phyloP scores from a whole-genome alignment of 2,888 invertebrate species.

The Odontocerum albicorne region DNA sequence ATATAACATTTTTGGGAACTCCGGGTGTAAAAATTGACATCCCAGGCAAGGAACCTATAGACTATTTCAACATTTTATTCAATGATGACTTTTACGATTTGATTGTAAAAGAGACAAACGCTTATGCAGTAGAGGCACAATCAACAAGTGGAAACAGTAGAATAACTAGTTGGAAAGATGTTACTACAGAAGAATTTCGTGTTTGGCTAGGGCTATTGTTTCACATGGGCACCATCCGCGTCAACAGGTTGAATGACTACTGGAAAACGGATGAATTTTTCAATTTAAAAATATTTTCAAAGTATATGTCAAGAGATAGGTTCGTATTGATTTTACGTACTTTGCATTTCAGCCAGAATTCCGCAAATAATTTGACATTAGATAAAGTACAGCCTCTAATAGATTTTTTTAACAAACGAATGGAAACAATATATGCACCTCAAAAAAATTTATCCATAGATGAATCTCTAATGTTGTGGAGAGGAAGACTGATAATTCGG shows the following conservation, averaged over 20 bases:
- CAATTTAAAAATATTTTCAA: slow-evolving; percentile 37
- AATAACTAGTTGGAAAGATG: not conserved
- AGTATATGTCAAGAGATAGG: slow-evolving; percentile 39
- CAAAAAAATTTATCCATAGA: slow-evolving; percentile 37
- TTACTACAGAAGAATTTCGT: not conserved
- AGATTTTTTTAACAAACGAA: slow-evolving; percentile 29
- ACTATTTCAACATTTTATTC: not conserved
- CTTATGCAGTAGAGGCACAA: slow-evolving; percentile 1
- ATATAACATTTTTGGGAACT: not conserved
- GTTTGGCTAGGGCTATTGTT: slow-evolving; percentile 39
- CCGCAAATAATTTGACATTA: slow-evolving; percentile 23
- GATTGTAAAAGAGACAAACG: not conserved
- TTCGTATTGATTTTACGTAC: slow-evolving; percentile 39
- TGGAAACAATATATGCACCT: slow-evolving; percentile 35
- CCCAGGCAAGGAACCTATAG: not conserved
- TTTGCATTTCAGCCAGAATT: slow-evolving; percentile 32
- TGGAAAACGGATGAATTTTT: slow-evolving; percentile 39
- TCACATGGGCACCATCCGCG: slow-evolving; percentile 39
- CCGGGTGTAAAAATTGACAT: not conserved
- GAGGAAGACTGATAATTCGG: slow-evolving; percentile 18
- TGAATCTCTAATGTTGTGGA: slow-evolving; percentile 17
- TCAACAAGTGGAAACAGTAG: not conserved
- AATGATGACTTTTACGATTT: not conserved
- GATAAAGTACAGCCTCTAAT: slow-evolving; percentile 31
- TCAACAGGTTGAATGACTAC: slow-evolving; percentile 39